Base-by-base conservation (phyloP, 2,797 vertebrate species). In the Anas flavirostris region DNA sequence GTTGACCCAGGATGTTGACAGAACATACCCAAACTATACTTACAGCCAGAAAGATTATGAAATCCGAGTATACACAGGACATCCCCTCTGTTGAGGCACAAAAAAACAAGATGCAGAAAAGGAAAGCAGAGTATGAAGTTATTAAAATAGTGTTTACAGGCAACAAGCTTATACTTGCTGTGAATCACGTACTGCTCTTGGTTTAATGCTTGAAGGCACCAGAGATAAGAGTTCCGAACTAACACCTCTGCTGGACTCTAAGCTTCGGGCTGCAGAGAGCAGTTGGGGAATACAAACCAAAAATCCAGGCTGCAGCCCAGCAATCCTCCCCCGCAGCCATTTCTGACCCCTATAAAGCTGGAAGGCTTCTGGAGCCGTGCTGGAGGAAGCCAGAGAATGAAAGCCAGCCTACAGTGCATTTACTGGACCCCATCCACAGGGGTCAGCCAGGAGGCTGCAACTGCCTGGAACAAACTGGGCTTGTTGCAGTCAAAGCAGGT, bases 401-500 rank as follows among this genome's bases (percentile, higher is more conserved):
- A 66, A 79, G 17, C 23, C 70, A 58, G 16, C 18, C 50, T 31
- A 2, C 0, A 31, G 25, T 16, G 23, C 39, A 10, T 0, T 2
- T 12, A 15, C 5, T 10, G 58, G n/a, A 12, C 33, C 16, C 12
- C 29, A 56, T 0, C 48, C 19, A 19, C 21, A 44, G 31, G 28
- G 31, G 28, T 7, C 78, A 37, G 64, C 26, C 66, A 41, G 72
- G 63, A 58, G 46, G 59, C 52, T 15, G 3, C 29, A 35, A 21
- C 46, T 12, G 4, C 81, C n/a, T 12, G 29, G 9, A 37, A 19
- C 53, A 53, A 48, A 33, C 14, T 4, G n/a, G 39, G 31, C 16
- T 39, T 0, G 0, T 73, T 83, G 73, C 12, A 56, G 9, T 5
- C 66, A 31, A 18, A 21, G 12, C 0, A 16, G 28, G 18, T 2